phyloP scores from a whole-genome alignment of 2,113 vertebrate genomes.

The Tachycineta bicolor region DNA sequence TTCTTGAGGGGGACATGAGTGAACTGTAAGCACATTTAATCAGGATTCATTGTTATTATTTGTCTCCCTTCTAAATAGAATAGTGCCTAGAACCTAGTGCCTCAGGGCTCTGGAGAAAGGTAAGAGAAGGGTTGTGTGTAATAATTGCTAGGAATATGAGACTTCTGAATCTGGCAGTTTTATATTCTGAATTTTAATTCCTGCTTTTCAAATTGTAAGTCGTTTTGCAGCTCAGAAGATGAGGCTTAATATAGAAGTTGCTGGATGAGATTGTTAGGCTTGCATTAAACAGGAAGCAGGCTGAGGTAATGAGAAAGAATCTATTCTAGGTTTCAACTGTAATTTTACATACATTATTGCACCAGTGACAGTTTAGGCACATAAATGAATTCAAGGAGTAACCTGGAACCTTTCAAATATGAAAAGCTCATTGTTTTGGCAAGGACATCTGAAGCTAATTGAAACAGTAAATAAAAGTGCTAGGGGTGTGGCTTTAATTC shows the following conservation, averaged over 20 bases:
- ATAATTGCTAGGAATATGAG: neutral
- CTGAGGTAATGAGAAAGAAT: neutral
- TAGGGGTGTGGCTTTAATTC: neutral
- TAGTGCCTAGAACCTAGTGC: neutral
- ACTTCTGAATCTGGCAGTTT: neutral
- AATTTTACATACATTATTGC: neutral
- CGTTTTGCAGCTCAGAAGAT: neutral
- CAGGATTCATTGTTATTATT: neutral
- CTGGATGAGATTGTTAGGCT: neutral
- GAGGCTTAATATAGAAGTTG: neutral
- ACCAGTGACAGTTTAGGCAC: neutral
- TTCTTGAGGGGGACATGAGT: neutral
- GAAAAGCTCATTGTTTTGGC: neutral
- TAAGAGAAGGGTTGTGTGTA: neutral
- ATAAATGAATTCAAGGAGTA: neutral
- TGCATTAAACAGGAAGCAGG: neutral
- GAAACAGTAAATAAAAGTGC: constrained; percentile 13
- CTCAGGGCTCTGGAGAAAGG: neutral
- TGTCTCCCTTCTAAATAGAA: neutral
- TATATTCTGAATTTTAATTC: neutral
- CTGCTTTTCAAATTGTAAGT: neutral
- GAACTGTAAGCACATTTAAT: neutral
- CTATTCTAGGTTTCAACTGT: neutral
- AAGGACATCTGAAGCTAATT: neutral
- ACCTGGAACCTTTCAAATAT: neutral